Percentiles rank a stretch among this genome's conserved stretches.
Conservation (phyloP, 2,888 invertebrate species). For the Drosophila putrida region DNA sequence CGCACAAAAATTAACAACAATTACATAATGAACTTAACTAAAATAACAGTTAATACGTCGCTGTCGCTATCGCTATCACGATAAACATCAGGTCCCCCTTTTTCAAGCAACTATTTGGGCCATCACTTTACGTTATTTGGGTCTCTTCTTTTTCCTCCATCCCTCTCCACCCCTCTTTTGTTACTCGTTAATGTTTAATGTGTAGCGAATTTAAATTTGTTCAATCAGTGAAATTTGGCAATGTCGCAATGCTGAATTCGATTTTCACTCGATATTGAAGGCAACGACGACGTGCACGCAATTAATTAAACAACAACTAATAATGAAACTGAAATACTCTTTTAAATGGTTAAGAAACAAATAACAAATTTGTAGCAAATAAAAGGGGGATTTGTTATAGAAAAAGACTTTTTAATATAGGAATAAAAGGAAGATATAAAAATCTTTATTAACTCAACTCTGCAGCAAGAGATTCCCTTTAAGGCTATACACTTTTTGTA, state of each 20-base stretch:
- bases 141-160: slow-evolving; percentile 34
- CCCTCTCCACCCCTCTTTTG: neutral
- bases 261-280: slow-evolving; percentile 46
- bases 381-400: too few species aligned
- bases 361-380: too few species aligned
- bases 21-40: slow-evolving; percentile 66
- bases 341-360: neutral
- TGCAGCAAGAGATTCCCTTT: neutral
- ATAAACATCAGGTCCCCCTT: slow-evolving; percentile 19
- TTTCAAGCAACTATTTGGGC: slow-evolving; percentile 40
- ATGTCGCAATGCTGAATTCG: slow-evolving; percentile 18
- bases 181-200: slow-evolving; percentile 34
- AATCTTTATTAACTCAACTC: too few species aligned
- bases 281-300: slow-evolving; percentile 41
- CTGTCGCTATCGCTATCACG: slow-evolving; percentile 7
- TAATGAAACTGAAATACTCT: neutral
- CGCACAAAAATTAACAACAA: slow-evolving; percentile 61
- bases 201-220: slow-evolving; percentile 57
- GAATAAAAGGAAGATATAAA: too few species aligned
- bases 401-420: too few species aligned
- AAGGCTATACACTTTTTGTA: neutral
- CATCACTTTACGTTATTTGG: slow-evolving; percentile 63
- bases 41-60: slow-evolving; percentile 39
- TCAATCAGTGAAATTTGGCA: slow-evolving; percentile 58
- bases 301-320: slow-evolving; percentile 50